Evolutionary conservation across 2,888 invertebrate genomes (phyloP).

Genomic region (Parnassius smintheus): DNA sequence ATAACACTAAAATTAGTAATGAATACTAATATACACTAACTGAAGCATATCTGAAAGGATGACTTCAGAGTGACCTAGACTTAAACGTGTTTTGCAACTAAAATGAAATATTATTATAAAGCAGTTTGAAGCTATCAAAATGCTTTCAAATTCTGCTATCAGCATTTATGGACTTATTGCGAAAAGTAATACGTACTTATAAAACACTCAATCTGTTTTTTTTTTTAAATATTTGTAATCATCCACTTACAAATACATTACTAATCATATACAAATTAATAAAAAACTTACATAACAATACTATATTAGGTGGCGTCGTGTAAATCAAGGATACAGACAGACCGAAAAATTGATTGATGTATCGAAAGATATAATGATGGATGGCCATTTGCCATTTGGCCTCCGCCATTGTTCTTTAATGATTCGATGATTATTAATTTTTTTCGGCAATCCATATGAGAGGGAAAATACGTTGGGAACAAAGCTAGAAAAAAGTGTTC

Average conservation of each 20-base stretch:
- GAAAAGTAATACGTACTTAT: no score
- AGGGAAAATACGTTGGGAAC: background rate
- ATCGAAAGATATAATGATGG: constrained; percentile 59
- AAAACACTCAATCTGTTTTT: no score
- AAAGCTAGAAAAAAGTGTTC: background rate
- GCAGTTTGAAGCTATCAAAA: no score
- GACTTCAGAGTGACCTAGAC: no score
- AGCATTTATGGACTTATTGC: no score
- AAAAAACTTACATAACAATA: constrained; percentile 28
- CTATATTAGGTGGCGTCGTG: constrained; percentile 41
- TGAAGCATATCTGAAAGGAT: background rate
- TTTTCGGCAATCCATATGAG: constrained; percentile 8
- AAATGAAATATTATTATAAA: no score
- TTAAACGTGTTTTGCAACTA: no score
- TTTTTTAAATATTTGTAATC: constrained; percentile 5
- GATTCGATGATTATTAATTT: constrained; percentile 36
- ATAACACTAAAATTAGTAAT: no score
- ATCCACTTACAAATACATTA: constrained; percentile 6
- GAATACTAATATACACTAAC: no score
- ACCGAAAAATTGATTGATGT: constrained; percentile 68
- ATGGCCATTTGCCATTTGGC: constrained; percentile 75
- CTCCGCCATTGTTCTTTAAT: constrained; percentile 51
- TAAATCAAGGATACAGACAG: constrained; percentile 35
- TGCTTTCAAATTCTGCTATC: no score
- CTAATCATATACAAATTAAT: constrained; percentile 13